These are phyloP conservation scores for Columbina picui DNA, from an alignment of 2,113 vertebrate genomes.

Conservation along the genomic window DNA sequence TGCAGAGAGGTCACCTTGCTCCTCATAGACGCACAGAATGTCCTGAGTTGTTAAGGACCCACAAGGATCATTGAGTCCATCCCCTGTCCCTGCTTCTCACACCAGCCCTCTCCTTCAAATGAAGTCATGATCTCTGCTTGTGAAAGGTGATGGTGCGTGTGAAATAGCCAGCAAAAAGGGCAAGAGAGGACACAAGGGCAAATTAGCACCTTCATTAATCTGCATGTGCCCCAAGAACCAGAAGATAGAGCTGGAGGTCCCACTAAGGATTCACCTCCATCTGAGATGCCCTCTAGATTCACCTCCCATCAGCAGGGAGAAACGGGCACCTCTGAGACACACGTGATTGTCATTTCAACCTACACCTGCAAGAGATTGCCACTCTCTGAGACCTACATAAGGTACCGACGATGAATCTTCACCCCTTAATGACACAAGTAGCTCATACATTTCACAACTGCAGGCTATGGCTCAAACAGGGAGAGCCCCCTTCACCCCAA, in stretches of 20 bases:
- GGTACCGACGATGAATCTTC: neutral
- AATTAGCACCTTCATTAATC: neutral
- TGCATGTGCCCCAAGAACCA: neutral
- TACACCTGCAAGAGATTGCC: neutral
- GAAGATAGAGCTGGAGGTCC: neutral
- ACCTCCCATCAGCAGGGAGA: neutral
- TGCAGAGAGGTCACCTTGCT: neutral
- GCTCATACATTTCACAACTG: neutral
- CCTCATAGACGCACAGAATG: no score
- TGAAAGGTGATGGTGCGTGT: fast-evolving
- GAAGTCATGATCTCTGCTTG: neutral
- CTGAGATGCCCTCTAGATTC: neutral
- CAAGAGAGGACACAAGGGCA: neutral
- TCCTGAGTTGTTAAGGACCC: no score
- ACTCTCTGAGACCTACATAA: neutral
- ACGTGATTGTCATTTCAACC: fast-evolving
- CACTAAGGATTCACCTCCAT: neutral
- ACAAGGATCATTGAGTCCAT: no score
- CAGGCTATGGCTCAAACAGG: neutral
- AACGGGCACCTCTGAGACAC: neutral
- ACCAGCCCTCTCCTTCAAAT: neutral
- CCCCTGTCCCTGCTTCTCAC: neutral
- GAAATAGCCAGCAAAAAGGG: neutral
- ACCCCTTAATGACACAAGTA: neutral
- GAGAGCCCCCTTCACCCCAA: neutral